phyloP scores from a whole-genome alignment of 2,888 invertebrate genomes.

The Drosophila mayaguana region DNA sequence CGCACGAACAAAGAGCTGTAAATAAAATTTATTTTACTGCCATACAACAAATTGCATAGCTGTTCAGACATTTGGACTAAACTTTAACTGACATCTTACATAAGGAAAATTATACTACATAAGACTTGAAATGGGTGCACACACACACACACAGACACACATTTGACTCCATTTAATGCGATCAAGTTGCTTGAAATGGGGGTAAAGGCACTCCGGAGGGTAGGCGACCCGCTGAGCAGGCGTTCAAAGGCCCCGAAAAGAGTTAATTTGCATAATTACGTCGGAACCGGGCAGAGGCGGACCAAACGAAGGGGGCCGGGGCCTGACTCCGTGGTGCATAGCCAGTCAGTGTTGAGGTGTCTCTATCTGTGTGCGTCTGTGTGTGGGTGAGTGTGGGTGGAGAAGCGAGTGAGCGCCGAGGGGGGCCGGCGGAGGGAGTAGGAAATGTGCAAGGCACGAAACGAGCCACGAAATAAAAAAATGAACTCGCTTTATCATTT shows the following conservation, averaged over 20 bases:
- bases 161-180: slow-evolving; percentile 48
- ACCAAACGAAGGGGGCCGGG: slow-evolving; percentile 3
- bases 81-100: slow-evolving; percentile 73
- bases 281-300: slow-evolving; percentile 32
- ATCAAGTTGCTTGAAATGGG: slow-evolving; percentile 25
- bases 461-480: slow-evolving; percentile 64
- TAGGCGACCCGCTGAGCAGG: slow-evolving; percentile 67
- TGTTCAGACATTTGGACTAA: slow-evolving; percentile 49
- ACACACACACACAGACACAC: slow-evolving; percentile 23
- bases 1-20: slow-evolving; percentile 69
- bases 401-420: slow-evolving; percentile 12
- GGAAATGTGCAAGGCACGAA: slow-evolving; percentile 63
- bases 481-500: slow-evolving; percentile 80
- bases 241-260: slow-evolving; percentile 77
- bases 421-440: slow-evolving; percentile 1
- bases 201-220: slow-evolving; percentile 12
- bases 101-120: slow-evolving; percentile 60
- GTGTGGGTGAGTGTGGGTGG: slow-evolving; percentile 37
- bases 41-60: slow-evolving; percentile 72
- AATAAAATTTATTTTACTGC: slow-evolving; percentile 63
- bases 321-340: slow-evolving; percentile 59
- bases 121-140: slow-evolving; percentile 25
- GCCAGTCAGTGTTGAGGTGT: slow-evolving; percentile 21
- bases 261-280: slow-evolving; percentile 80
- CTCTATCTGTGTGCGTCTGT: not conserved